Evolutionary conservation across 1,140 invertebrate species (phyloP), one percentile per base, ranked within the genome.

Genomic region (Leptonema lineaticorne): DNA sequence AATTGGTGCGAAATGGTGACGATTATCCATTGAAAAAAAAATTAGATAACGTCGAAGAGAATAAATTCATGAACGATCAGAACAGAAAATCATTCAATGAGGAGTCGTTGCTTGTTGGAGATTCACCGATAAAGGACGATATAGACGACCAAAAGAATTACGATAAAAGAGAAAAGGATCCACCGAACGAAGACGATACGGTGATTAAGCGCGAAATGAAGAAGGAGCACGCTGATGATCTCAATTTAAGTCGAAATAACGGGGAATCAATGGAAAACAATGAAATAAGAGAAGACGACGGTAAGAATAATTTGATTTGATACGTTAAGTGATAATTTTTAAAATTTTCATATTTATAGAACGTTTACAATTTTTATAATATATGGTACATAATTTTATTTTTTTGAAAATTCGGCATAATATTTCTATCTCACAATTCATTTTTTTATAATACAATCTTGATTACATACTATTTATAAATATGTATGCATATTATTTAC

Each of bases 221-320:
- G 5, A 33, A 41, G 14, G 58, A 60, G n/a, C 22, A 27, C 22
- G 29, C 16, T 45, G 30, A 62, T 6, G 59, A 62, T 26, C 7
- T 20, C 7, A 37, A 62, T n/a, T n/a, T 41, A n/a, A 62, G 37
- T 62, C 59, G 45, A 37, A 45, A 62, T 24, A 62, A 62, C 26
- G 37, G 59, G 1, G 59, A 62, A n/a, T 5, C 30, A 18, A 9
- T 22, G 11, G 27, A 33, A 9, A 33, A 28, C n/a, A 60, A 62
- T 59, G 57, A 59, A 18, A 59, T 18, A 33, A 41, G 30, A 24
- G 59, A 62, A 27, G 59, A 62, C 20, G 59, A 45, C n/a, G 37
- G 37, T 62, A 60, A 20, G 11, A 41, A 16, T 41, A 1, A 41
- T 14, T 16, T 41, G 2, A 4, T 41, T 14, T 41, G 11, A 41